Conservation (phyloP, 2,888 invertebrate genomes). For the Heliconius erato region DNA sequence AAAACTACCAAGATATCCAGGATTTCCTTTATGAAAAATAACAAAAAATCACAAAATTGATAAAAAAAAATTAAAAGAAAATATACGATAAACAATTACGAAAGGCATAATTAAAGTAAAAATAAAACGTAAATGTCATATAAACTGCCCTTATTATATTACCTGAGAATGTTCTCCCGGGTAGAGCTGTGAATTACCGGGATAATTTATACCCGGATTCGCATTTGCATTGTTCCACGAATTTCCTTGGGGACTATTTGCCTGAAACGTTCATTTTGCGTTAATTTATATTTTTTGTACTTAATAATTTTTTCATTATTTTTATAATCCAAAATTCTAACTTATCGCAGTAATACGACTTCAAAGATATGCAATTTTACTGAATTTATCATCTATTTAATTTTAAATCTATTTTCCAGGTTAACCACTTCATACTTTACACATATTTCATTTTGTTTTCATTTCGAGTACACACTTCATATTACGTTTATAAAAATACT, state of each 20-base stretch:
- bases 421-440: too few species aligned
- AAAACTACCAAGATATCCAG: not conserved
- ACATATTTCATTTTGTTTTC: too few species aligned
- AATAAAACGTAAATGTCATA: not conserved
- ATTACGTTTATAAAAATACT: too few species aligned
- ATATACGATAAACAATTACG: too few species aligned
- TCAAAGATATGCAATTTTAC: not conserved
- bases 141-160: conserved; percentile 15
- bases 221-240: conserved; percentile 56
- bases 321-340: not conserved
- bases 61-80: too few species aligned
- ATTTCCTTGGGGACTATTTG: conserved; percentile 49
- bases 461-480: too few species aligned
- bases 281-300: conserved; percentile 20
- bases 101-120: not conserved
- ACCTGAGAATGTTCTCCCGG: conserved; percentile 51
- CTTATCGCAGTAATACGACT: not conserved
- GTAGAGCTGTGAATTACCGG: conserved; percentile 58
- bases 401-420: too few species aligned
- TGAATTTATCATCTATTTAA: too few species aligned
- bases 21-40: too few species aligned
- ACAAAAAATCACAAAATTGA: too few species aligned
- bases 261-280: conserved; percentile 32
- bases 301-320: conserved; percentile 1
- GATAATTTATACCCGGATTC: conserved; percentile 59